A percentile compares a stretch with the other conserved stretches of the same genome.
These are phyloP conservation scores for Coelinius sp. DNA, from an alignment of 2,888 invertebrate genomes.

Conservation along the genomic window DNA sequence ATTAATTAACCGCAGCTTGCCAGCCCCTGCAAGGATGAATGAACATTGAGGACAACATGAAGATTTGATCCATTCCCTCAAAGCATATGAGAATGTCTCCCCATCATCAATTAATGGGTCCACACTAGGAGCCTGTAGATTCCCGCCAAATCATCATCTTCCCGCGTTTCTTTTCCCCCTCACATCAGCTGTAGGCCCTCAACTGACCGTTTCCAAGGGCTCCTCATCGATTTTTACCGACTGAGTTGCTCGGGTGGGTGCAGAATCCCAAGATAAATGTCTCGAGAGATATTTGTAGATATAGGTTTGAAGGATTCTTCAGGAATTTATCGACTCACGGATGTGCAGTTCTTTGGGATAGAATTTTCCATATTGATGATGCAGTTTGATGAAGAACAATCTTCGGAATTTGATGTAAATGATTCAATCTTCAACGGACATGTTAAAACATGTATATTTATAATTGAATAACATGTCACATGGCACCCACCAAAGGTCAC, in stretches of 20 bases:
- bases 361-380: too few relatives aligned
- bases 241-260: background rate
- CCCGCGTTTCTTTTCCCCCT: background rate
- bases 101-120: constrained; percentile 25
- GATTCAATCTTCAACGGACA: background rate
- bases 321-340: constrained; percentile 3
- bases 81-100: constrained; percentile 1
- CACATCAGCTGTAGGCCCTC: constrained; percentile 7
- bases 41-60: constrained; percentile 13
- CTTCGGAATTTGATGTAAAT: background rate
- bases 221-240: background rate
- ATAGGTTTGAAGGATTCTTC: background rate
- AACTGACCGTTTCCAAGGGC: constrained; percentile 3
- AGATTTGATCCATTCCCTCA: background rate
- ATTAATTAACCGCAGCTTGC: constrained; percentile 40
- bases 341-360: constrained; percentile 35
- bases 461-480: background rate
- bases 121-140: constrained; percentile 20
- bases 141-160: constrained; percentile 5
- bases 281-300: constrained; percentile 29
- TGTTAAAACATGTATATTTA: background rate
- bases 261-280: constrained; percentile 20
- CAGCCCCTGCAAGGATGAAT: constrained; percentile 41
- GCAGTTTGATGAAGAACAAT: too few relatives aligned
- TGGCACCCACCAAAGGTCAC: background rate